Evolutionary conservation across 30 jellyfish, hydroid and myxozoan species (phyloP).

Genomic region (Mastigias papua): DNA sequence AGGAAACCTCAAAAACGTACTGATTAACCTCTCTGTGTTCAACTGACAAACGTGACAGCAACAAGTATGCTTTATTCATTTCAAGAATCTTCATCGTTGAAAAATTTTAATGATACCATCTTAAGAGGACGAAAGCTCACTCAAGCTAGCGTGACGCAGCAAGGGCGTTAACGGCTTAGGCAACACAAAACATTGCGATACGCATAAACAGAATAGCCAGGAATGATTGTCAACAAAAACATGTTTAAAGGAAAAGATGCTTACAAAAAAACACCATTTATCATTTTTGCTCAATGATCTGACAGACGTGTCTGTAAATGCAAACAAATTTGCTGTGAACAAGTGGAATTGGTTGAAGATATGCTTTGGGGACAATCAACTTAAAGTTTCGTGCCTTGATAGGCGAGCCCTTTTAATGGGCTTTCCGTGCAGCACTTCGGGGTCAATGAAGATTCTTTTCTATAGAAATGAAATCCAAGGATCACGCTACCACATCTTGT

Average conservation of each 20-base stretch:
- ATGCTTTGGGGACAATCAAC: background rate
- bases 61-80: background rate
- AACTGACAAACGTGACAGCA: background rate
- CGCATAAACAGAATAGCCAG: background rate
- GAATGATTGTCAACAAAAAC: background rate
- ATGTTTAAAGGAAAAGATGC: slow-evolving; percentile 1
- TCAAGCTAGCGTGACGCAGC: slow-evolving; percentile 19
- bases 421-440: slow-evolving; percentile 75
- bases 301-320: slow-evolving; percentile 7
- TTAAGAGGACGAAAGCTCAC: background rate
- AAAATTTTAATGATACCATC: background rate
- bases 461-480: slow-evolving; percentile 62
- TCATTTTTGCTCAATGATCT: slow-evolving; percentile 9
- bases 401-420: slow-evolving; percentile 57
- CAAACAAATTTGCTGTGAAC: slow-evolving; percentile 28
- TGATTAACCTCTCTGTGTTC: slow-evolving; percentile 15
- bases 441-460: slow-evolving; percentile 72
- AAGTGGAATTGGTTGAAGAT: slow-evolving; percentile 9
- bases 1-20: slow-evolving; percentile 47
- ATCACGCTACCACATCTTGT: slow-evolving; percentile 67
- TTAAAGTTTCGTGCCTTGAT: slow-evolving; percentile 77
- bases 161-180: slow-evolving; percentile 20
- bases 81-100: background rate
- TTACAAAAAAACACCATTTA: background rate
- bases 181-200: background rate